phyloP scores from a whole-genome alignment of 2,113 vertebrate genomes.

The Cololabis saira region DNA sequence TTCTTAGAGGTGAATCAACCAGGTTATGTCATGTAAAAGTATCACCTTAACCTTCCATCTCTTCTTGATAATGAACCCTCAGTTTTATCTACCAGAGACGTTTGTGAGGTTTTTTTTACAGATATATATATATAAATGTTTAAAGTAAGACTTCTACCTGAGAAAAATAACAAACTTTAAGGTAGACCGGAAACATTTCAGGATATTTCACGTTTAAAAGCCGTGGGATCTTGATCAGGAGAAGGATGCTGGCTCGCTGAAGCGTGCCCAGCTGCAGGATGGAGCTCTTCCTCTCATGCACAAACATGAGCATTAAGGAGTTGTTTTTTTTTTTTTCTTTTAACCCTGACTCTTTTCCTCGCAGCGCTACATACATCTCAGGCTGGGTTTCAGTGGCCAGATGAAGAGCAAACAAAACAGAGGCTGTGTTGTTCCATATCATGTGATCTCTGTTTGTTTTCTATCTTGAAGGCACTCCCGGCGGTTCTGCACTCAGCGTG shows the following conservation, averaged over 20 bases:
- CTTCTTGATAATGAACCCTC: too few species aligned
- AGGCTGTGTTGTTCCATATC: constrained; percentile 9
- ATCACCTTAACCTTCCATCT: too few species aligned
- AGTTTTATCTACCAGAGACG: too few species aligned
- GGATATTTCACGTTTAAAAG: constrained; percentile 55
- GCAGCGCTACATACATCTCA: constrained; percentile 36
- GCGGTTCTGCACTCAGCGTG: background rate
- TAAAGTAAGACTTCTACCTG: constrained; percentile 15
- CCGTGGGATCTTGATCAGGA: constrained; percentile 51
- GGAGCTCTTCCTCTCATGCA: constrained; percentile 50
- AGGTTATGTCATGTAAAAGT: too few species aligned
- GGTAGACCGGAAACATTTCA: constrained; percentile 32
- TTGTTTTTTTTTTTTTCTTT: constrained; percentile 10
- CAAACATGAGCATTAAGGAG: constrained; percentile 35
- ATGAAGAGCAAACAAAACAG: constrained; percentile 43
- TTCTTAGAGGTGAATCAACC: constrained; percentile 22
- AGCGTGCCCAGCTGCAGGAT: constrained; percentile 68
- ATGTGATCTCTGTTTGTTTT: background rate
- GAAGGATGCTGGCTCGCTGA: constrained; percentile 65
- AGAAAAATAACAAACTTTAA: constrained; percentile 13
- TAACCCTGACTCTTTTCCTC: constrained; percentile 43
- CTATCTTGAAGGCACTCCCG: constrained; percentile 24
- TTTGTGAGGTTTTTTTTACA: too few species aligned
- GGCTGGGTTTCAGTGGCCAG: constrained; percentile 40
- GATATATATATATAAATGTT: background rate